These are phyloP conservation scores for Orchesellides sinensis DNA, from an alignment of 2,888 invertebrate species.

Conservation along the genomic window DNA sequence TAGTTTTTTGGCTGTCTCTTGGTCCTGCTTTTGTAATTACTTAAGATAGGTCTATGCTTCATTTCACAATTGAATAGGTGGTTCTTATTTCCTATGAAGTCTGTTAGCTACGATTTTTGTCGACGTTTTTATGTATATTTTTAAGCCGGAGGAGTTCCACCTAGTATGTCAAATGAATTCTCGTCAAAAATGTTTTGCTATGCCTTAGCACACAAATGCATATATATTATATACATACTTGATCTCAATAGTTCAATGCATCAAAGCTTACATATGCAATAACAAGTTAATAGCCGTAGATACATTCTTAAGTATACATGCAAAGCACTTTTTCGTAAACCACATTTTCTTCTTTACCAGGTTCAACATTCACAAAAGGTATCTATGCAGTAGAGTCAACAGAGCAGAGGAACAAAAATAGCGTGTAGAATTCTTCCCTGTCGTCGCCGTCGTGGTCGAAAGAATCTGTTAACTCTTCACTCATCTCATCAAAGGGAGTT, in stretches of 20 bases:
- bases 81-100: neutral
- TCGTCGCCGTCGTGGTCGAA: slow-evolving; percentile 14
- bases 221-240: too few relatives aligned
- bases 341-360: slow-evolving; percentile 35
- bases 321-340: neutral
- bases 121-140: too few relatives aligned
- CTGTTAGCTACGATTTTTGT: too few relatives aligned
- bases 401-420: slow-evolving; percentile 1
- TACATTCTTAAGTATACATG: neutral
- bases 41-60: neutral
- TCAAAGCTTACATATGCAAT: neutral
- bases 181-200: too few relatives aligned
- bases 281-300: neutral
- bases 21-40: slow-evolving; percentile 11
- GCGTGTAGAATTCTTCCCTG: neutral
- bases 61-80: neutral
- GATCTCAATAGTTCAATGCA: neutral
- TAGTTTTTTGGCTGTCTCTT: neutral
- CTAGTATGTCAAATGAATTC: too few relatives aligned
- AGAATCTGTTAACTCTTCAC: slow-evolving; percentile 23
- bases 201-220: too few relatives aligned
- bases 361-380: too few relatives aligned
- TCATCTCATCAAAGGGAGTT: slow-evolving; percentile 24
- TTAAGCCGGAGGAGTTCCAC: too few relatives aligned
- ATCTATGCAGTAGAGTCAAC: slow-evolving; percentile 35